Evolutionary conservation across 1,140 invertebrate genomes (phyloP).

Genomic region (Manduca sexta): DNA sequence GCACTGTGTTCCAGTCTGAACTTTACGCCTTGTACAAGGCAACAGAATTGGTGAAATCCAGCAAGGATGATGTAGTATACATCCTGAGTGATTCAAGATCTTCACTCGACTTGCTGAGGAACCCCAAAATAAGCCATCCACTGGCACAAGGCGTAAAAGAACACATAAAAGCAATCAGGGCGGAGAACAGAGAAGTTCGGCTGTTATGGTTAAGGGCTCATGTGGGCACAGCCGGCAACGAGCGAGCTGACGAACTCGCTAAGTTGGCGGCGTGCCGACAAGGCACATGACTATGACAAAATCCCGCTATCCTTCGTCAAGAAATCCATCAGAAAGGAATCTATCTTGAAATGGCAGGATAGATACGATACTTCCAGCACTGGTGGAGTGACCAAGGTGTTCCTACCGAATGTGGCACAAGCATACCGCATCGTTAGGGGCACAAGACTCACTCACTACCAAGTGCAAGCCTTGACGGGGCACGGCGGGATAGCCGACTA

Average conservation of each 20-base stretch:
- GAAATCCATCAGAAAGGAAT: conserved; percentile 6
- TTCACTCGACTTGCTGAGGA: conserved; percentile 12
- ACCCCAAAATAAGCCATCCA: conserved; percentile 6
- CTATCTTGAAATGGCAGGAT: conserved; percentile 6
- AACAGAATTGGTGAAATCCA: not conserved
- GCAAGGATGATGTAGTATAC: not conserved
- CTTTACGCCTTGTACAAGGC: conserved; percentile 14
- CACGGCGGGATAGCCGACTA: too few relatives aligned
- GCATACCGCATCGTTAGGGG: too few relatives aligned
- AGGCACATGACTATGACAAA: conserved; percentile 1
- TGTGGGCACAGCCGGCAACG: conserved; percentile 18
- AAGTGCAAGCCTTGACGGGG: too few relatives aligned
- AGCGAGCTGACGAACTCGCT: conserved; percentile 25
- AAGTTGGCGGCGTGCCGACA: conserved; percentile 15
- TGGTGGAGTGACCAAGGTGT: not conserved
- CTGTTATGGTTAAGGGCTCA: conserved; percentile 25
- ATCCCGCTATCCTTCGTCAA: conserved; percentile 16
- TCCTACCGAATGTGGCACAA: too few relatives aligned
- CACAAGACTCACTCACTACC: too few relatives aligned
- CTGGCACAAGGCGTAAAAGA: conserved; percentile 4
- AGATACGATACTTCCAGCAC: not conserved
- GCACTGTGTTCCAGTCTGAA: conserved; percentile 31
- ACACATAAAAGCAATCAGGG: not conserved
- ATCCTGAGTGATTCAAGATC: conserved; percentile 26
- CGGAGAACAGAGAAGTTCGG: conserved; percentile 2